A percentile compares a stretch with the other conserved stretches of the same genome.
phyloP scores from a whole-genome alignment of 2,797 vertebrate species.

The Scleropages formosus region DNA sequence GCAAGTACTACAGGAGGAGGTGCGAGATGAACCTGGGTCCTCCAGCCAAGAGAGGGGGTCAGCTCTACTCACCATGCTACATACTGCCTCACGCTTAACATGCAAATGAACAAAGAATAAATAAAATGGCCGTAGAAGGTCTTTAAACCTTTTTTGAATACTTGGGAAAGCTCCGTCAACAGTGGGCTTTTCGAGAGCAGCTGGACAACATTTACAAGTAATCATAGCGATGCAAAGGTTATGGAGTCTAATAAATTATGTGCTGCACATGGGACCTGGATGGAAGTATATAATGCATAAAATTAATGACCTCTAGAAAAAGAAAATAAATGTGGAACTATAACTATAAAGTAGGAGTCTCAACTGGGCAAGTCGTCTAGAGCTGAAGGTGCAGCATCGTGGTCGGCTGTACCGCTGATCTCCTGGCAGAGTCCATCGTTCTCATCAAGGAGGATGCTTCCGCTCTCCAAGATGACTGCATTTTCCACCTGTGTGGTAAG shows the following conservation, averaged over 20 bases:
- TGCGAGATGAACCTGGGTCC: too few species aligned
- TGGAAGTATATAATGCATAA: background rate
- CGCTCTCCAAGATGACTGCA: conserved; percentile 42
- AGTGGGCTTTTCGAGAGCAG: background rate
- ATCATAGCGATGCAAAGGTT: background rate
- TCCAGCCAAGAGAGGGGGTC: too few species aligned
- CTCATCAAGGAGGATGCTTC: conserved; percentile 16
- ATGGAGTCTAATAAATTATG: conserved; percentile 6
- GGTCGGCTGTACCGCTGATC: background rate
- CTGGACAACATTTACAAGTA: conserved; percentile 15
- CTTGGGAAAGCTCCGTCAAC: background rate
- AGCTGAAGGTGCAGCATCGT: background rate
- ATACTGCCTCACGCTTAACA: too few species aligned
- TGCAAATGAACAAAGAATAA: too few species aligned
- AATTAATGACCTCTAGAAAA: background rate
- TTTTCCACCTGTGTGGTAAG: conserved; percentile 47
- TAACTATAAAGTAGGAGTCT: conserved; percentile 9
- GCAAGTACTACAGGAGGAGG: too few species aligned
- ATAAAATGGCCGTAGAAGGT: background rate
- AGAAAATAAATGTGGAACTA: conserved; percentile 4
- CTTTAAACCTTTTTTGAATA: background rate
- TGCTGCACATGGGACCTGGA: background rate
- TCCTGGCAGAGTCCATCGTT: conserved; percentile 3
- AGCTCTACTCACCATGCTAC: too few species aligned
- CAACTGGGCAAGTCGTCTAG: background rate